Percentiles rank a stretch among this genome's conserved stretches.
Conservation (phyloP, 2,888 invertebrate species). For the Drosophila birchii region DNA sequence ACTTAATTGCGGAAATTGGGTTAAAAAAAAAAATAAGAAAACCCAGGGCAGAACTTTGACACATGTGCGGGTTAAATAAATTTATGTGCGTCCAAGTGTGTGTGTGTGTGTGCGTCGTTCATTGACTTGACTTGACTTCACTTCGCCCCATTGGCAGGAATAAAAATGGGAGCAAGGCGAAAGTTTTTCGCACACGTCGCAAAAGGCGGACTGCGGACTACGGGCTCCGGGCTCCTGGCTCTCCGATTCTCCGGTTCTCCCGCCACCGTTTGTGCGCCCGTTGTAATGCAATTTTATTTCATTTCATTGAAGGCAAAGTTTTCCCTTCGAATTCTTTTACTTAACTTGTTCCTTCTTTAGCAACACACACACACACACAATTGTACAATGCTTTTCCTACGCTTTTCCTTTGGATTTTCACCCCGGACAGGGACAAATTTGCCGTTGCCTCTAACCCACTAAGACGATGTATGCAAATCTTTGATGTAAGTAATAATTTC, state of each 20-base stretch:
- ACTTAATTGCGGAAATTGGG: constrained; percentile 81
- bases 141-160: constrained; percentile 50
- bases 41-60: constrained; percentile 66
- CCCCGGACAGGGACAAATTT: constrained; percentile 68
- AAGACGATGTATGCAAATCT: constrained; percentile 76
- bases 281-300: constrained; percentile 80
- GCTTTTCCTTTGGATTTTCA: constrained; percentile 18
- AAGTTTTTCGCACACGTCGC: constrained; percentile 67
- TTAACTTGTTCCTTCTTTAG: constrained; percentile 59
- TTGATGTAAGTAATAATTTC: constrained; percentile 80
- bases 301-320: constrained; percentile 78
- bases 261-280: constrained; percentile 62
- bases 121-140: constrained; percentile 76
- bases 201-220: constrained; percentile 41
- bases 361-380: background rate
- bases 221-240: background rate
- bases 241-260: background rate
- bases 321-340: constrained; percentile 75
- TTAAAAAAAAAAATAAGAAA: constrained; percentile 60
- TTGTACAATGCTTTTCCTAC: background rate
- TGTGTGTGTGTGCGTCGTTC: constrained; percentile 54
- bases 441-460: constrained; percentile 50
- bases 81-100: constrained; percentile 54
- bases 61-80: constrained; percentile 78
- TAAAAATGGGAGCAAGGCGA: constrained; percentile 62